Conservation (phyloP, 2,797 vertebrate species). For the Gambelia wislizenii region DNA sequence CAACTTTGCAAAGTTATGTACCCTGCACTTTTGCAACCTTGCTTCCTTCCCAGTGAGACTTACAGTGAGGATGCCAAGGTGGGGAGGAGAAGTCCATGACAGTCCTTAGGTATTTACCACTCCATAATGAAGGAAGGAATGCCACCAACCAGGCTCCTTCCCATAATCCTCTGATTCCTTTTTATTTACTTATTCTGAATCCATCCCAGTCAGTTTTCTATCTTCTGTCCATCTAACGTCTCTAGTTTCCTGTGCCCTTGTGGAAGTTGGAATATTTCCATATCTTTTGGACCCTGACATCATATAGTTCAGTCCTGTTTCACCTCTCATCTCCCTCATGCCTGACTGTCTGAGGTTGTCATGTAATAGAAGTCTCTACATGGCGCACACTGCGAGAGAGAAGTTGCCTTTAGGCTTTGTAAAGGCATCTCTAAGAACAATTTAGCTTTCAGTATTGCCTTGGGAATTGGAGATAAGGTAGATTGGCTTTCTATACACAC, state of each 20-base stretch:
- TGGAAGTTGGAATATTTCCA: neutral
- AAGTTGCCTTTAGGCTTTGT: neutral
- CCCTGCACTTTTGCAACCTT: neutral
- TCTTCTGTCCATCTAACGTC: neutral
- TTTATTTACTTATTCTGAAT: neutral
- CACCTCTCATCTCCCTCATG: no score
- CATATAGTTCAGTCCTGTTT: neutral
- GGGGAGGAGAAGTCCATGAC: neutral
- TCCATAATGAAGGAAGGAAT: neutral
- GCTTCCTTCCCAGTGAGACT: neutral
- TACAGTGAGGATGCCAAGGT: neutral
- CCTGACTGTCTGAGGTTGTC: neutral
- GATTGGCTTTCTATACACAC: slow-evolving; percentile 47
- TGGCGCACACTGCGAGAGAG: neutral
- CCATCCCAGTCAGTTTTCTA: neutral
- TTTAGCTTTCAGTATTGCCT: neutral
- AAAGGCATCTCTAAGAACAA: neutral
- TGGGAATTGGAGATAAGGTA: slow-evolving; percentile 19
- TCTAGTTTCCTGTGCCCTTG: neutral
- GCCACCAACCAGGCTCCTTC: neutral
- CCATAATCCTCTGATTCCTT: neutral
- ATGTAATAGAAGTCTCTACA: neutral
- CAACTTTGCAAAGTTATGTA: neutral
- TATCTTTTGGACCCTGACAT: neutral
- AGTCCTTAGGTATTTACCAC: neutral